phyloP scores from a whole-genome alignment of 2,113 vertebrate genomes.

The Motacilla alba region DNA sequence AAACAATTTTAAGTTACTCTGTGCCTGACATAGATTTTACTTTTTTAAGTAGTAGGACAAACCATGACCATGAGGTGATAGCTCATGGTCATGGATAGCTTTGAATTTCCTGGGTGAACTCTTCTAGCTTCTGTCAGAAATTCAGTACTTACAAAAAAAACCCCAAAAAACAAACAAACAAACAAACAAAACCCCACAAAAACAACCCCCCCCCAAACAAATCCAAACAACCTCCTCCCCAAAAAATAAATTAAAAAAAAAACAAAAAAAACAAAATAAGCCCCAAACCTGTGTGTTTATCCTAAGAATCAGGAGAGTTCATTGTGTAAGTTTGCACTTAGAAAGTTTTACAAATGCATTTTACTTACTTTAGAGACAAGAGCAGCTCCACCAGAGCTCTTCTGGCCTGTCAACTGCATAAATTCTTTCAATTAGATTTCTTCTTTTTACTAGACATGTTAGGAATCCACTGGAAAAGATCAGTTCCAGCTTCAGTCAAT shows the following conservation, averaged over 20 bases:
- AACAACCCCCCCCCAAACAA: background rate
- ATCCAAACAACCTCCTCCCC: background rate
- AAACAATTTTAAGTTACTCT: background rate
- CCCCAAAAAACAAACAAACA: background rate
- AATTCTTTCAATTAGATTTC: background rate
- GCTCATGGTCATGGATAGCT: fast-evolving
- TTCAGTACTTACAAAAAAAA: background rate
- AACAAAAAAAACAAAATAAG: too few species aligned
- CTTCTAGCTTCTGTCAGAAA: background rate
- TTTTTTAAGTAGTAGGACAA: background rate
- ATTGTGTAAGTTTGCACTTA: background rate
- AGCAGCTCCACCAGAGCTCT: background rate
- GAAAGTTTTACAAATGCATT: background rate
- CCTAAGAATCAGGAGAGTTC: background rate
- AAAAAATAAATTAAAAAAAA: background rate
- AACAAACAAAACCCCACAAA: background rate
- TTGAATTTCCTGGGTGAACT: background rate
- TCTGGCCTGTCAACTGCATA: background rate
- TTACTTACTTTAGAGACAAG: background rate
- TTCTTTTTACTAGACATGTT: background rate
- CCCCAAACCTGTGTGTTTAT: background rate
- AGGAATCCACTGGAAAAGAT: background rate
- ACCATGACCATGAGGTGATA: background rate
- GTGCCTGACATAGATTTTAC: background rate
- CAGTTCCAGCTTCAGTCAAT: background rate